Evolutionary conservation across 2,888 invertebrate species (phyloP), one percentile per base, ranked within the genome.

Genomic region (Cyclophora albipunctata): DNA sequence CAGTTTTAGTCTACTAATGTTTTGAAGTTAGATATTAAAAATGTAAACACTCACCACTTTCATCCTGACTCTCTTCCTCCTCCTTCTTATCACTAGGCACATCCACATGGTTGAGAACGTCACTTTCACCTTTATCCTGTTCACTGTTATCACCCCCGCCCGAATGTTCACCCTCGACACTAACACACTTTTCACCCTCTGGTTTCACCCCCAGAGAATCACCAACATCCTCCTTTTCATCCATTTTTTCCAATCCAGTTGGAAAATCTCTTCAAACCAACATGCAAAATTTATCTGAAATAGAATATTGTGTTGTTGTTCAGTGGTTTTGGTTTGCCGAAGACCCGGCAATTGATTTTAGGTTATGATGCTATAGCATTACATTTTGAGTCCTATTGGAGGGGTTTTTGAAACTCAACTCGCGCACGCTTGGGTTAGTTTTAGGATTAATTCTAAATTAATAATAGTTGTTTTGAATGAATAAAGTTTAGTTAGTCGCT

Each of bases 331-430:
- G 44, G 37, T 6, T 42, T 48, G 45, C 52, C 54, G 56, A 47
- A 68, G 69, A 78, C 76, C 84, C 85, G 87, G 85, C 83, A 63
- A 71, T 46, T 68, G 20, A 20, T 85, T 84, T 57, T 71, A 86
- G 86, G 86, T 86, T 87, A 86, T 69, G 64, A 70, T 66, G 63
- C 58, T 67, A 63, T 7, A 49, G 53, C 57, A 54, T 57, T 20
- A 20, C 20, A 20, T 20, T 20, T 20, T 20, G 20, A 20, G 20
- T 20, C 20, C 20, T 20, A 20, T 20, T 20, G 20, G 20, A 20
- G 20, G 20, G 20, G 20, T 20, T 20, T 20, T 20, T 20, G 20
- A 20, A 20, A 20, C 20, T 20, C 20, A 20, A 20, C 20, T 20
- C 20, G 20, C 20, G 20, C 20, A 20, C 20, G 20, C 20, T 20